phyloP scores from a whole-genome alignment of 2,113 vertebrate genomes.

The Uria aalge region DNA sequence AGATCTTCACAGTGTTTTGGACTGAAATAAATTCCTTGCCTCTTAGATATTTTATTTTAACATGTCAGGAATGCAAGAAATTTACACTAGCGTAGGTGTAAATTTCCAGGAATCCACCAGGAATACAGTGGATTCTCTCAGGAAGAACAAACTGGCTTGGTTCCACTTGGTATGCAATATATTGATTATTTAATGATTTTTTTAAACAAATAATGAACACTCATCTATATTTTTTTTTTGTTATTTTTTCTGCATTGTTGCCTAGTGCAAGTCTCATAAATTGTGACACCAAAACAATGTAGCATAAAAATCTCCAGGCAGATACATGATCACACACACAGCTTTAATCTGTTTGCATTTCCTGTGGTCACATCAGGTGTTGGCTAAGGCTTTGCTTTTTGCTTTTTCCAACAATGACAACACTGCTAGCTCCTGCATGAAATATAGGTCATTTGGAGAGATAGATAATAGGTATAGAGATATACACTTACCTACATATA shows the following conservation, averaged over 20 bases:
- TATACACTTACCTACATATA: not conserved
- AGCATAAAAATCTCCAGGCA: constrained; percentile 1
- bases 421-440: not conserved
- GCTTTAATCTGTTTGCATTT: not conserved
- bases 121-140: not conserved
- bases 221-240: not conserved
- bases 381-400: not conserved
- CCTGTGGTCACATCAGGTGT: constrained; percentile 13
- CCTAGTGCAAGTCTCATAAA: not conserved
- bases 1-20: not conserved
- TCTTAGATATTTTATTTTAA: not conserved
- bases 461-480: not conserved
- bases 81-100: not conserved
- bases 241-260: not conserved
- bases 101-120: too few species aligned
- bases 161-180: not conserved
- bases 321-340: not conserved
- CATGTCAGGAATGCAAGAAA: not conserved
- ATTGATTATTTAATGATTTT: not conserved
- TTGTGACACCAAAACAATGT: not conserved
- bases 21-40: not conserved
- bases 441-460: constrained; percentile 31
- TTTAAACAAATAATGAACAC: not conserved
- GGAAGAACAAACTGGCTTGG: not conserved
- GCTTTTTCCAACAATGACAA: constrained; percentile 28